These are phyloP conservation scores for Scophthalmus maximus DNA, from an alignment of 2,113 vertebrate species.

Conservation along the genomic window DNA sequence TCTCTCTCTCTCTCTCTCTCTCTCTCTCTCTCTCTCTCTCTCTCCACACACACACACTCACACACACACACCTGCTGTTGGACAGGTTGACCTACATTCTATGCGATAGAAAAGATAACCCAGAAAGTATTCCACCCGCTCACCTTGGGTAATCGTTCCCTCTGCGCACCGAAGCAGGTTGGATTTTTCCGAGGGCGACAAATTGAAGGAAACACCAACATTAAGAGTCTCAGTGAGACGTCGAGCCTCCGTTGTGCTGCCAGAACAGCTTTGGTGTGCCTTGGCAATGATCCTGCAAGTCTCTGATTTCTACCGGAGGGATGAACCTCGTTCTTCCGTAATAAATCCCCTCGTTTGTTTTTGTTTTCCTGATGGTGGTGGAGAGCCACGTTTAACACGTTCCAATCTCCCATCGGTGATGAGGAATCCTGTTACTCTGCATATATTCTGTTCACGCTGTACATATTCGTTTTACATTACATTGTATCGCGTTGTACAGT, in stretches of 20 bases:
- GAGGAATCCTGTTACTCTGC: no score
- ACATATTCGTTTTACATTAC: no score
- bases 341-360: neutral
- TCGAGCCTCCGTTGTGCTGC: neutral
- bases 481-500: no score
- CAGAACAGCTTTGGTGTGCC: neutral
- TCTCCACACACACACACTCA: neutral
- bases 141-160: constrained; percentile 34
- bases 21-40: neutral
- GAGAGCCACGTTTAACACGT: no score
- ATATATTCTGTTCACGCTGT: no score
- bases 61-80: constrained; percentile 34
- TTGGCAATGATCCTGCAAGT: no score
- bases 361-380: neutral
- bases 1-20: neutral
- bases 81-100: constrained; percentile 67
- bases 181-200: neutral
- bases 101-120: constrained; percentile 47
- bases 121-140: constrained; percentile 41
- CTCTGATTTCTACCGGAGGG: no score
- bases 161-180: neutral
- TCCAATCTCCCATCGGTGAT: no score
- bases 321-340: no score
- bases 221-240: no score
- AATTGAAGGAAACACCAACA: neutral